These are phyloP conservation scores for Brachionus plicatilis DNA, from an alignment of 1,140 invertebrate genomes.

Conservation along the genomic window DNA sequence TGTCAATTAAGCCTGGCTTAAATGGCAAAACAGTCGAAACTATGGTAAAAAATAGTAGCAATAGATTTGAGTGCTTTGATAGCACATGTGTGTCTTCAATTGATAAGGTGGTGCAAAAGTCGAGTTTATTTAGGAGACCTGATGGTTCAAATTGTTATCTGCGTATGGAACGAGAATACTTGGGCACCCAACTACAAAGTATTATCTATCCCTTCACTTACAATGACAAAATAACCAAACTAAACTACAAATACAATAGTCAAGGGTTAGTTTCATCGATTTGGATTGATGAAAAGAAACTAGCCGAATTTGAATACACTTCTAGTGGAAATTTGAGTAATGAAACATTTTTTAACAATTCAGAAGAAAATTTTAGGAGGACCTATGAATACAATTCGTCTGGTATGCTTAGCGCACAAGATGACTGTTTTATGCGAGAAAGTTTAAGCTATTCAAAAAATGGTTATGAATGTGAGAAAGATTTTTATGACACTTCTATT, in stretches of 20 bases:
- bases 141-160: neutral
- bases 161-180: neutral
- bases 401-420: neutral
- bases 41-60: neutral
- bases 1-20: neutral
- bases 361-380: neutral
- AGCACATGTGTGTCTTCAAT: neutral
- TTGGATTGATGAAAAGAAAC: neutral
- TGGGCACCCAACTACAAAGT: neutral
- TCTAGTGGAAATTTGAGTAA: neutral
- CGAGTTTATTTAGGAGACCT: neutral
- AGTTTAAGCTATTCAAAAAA: neutral
- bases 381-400: neutral
- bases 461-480: neutral
- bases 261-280: neutral
- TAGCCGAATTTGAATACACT: neutral
- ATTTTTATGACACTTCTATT: neutral
- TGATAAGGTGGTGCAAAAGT: neutral
- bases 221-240: neutral
- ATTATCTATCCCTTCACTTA: neutral
- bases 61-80: neutral
- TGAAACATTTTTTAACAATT: neutral
- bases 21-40: neutral
- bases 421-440: neutral
- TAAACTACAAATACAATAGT: neutral